Conservation (phyloP, 2,797 vertebrate species). For the Gallinago stenura region DNA sequence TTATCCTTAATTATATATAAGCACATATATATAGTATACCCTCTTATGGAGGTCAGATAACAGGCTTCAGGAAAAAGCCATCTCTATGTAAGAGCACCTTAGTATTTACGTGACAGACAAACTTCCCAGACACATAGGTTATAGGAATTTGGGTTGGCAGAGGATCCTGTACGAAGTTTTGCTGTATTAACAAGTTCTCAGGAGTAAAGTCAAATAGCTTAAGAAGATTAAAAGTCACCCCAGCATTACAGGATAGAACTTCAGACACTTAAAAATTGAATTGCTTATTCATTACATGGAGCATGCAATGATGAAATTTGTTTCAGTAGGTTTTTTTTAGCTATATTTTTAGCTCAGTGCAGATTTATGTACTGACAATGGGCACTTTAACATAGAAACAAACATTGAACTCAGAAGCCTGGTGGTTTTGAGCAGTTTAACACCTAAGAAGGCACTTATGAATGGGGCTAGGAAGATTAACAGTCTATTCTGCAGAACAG, state of each 20-base stretch:
- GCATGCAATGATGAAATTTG: rapidly evolving
- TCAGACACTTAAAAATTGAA: neutral
- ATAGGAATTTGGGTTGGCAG: neutral
- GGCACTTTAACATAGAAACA: neutral
- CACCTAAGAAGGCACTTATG: neutral
- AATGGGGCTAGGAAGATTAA: neutral
- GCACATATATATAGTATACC: neutral
- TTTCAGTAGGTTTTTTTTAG: neutral
- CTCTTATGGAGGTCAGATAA: neutral
- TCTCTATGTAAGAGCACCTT: neutral
- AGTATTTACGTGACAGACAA: neutral
- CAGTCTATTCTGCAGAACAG: neutral
- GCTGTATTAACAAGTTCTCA: neutral
- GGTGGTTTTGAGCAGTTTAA: neutral
- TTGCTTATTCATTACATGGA: neutral
- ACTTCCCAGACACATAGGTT: neutral
- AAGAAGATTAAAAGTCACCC: neutral
- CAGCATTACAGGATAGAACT: neutral
- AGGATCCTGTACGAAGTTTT: neutral
- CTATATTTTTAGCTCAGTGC: neutral
- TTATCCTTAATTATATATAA: neutral
- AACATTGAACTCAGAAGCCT: no score
- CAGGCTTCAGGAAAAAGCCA: neutral
- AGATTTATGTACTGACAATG: neutral
- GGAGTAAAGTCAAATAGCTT: neutral